phyloP scores from a whole-genome alignment of 1,140 invertebrate species.

The Drosophila kurseongensis region DNA sequence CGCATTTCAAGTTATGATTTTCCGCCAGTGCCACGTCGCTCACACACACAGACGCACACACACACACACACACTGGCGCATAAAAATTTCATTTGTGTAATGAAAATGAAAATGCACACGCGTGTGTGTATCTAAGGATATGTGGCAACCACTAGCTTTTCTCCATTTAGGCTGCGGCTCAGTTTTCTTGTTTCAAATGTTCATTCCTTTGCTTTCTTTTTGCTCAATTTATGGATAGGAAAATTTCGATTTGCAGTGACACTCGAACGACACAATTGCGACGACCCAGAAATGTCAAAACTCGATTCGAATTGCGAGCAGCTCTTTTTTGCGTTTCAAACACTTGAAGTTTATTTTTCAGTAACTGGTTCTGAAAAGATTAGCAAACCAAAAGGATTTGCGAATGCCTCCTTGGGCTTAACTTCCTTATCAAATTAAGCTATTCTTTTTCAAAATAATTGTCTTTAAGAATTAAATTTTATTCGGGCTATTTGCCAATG shows the following conservation, averaged over 20 bases:
- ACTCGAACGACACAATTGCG: slow-evolving; percentile 21
- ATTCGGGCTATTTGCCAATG: not conserved
- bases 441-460: too few relatives aligned
- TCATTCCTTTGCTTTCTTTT: not conserved
- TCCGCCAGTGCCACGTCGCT: slow-evolving; percentile 9
- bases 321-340: not conserved
- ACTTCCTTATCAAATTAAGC: too few relatives aligned
- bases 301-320: slow-evolving; percentile 6
- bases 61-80: slow-evolving; percentile 24
- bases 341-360: not conserved
- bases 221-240: slow-evolving; percentile 4
- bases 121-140: slow-evolving; percentile 6
- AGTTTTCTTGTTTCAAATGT: slow-evolving; percentile 3
- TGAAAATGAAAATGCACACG: slow-evolving; percentile 54
- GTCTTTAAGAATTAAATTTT: not conserved
- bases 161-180: slow-evolving; percentile 36
- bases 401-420: too few relatives aligned
- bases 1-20: slow-evolving; percentile 81
- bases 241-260: slow-evolving; percentile 9
- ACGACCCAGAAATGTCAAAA: slow-evolving; percentile 16
- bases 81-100: slow-evolving; percentile 58
- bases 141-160: not conserved
- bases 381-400: not conserved
- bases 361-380: not conserved
- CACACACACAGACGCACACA: slow-evolving; percentile 16